Conservation (phyloP, 1,140 invertebrate genomes). For the Drosophila burlai region DNA sequence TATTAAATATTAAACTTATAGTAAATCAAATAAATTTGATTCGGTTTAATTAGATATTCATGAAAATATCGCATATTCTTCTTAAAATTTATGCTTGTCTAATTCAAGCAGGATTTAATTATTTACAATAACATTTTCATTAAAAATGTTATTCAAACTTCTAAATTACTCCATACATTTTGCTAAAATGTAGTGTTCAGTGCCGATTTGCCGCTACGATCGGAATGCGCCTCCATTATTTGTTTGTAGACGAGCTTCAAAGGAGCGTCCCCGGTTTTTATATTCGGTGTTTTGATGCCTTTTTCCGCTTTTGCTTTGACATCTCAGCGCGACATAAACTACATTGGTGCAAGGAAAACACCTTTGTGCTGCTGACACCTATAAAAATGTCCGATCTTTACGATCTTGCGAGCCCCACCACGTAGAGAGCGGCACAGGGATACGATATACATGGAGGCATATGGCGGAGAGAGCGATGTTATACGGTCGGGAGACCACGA, state of each 20-base stretch:
- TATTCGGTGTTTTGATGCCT: constrained; percentile 49
- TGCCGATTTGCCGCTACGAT: constrained; percentile 17
- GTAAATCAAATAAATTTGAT: neutral
- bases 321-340: constrained; percentile 55
- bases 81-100: neutral
- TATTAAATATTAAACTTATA: neutral
- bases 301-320: constrained; percentile 67
- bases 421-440: constrained; percentile 2
- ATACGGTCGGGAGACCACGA: constrained; percentile 53
- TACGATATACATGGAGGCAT: neutral
- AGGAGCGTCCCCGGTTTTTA: constrained; percentile 46
- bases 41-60: neutral
- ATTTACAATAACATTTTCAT: neutral
- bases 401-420: constrained; percentile 42
- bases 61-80: neutral
- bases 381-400: constrained; percentile 70
- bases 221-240: constrained; percentile 25
- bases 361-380: constrained; percentile 73
- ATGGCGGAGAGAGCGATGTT: constrained; percentile 32
- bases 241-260: constrained; percentile 70
- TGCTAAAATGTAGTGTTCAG: constrained; percentile 5
- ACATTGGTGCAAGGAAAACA: constrained; percentile 54
- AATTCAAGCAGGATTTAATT: neutral
- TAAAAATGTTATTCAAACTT: neutral
- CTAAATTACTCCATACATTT: neutral